Base-by-base conservation (phyloP, 2,113 vertebrate genomes). In the Pagrus major region DNA sequence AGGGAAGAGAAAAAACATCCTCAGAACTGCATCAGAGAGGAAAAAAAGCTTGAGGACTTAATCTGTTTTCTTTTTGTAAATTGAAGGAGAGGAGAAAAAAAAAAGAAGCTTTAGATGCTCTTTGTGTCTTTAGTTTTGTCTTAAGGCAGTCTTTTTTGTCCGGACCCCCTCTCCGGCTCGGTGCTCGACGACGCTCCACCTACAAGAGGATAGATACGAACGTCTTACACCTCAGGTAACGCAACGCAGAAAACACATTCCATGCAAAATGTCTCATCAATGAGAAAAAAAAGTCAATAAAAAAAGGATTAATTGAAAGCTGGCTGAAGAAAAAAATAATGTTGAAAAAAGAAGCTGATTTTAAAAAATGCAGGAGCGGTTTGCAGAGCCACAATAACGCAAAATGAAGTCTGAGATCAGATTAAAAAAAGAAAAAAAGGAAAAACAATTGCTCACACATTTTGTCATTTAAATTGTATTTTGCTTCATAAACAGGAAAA, bases 131-230 rank as follows among this genome's bases (percentile, higher is more conserved):
- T 93, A 87, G 86, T 89, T 93, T 89, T 92, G 87, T 92, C 92
- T 93, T 95, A 95, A 94, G 91, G 93, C 92, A 94, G 94, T 93
- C 94, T 93, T 88, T 94, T 95, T 92, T 88, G 94, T 92, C 91
- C 91, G 83, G 91, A 86, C 88, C 86, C 87, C 86, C 89, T 92
- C 93, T 93, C 91, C 88, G 69, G 91, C 85, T 90, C 88, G 92
- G 87, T 84, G 88, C 89, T 90, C 86, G 93, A 92, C 78, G 90
- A 85, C 80, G 91, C 93, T 91, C 87, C 95, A 95, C 95, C 95
- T 95, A 95, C 88, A 89, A 91, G 92, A 94, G 93, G 94, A 95
- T 92, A 94, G 89, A 95, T 87, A 94, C 91, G 85, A 70, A 91
- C 88, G 91, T 93, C 95, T 95, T 95, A 95, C 94, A 92, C 91